Conservation (phyloP, 1,140 invertebrate genomes). For the Contarinia nasturtii region DNA sequence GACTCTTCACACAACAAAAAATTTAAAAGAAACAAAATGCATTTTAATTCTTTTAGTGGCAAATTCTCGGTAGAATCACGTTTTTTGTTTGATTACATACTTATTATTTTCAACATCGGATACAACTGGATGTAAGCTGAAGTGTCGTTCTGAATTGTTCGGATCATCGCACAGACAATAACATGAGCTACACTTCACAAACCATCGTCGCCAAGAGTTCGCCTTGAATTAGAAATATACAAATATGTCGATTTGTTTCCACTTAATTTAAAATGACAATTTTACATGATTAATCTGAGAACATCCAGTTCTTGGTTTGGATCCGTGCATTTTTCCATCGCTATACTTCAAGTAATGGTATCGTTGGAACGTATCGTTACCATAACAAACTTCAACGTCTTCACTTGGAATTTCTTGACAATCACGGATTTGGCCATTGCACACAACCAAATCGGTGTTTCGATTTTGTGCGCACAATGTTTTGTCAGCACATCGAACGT, state of each 20-base stretch:
- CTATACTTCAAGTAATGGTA: background rate
- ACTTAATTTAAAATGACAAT: background rate
- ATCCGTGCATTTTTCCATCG: background rate
- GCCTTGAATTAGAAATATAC: constrained; percentile 18
- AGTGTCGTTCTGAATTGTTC: constrained; percentile 49
- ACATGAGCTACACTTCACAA: constrained; percentile 78
- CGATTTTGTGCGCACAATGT: background rate
- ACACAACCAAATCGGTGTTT: background rate
- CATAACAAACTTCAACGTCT: too few relatives aligned
- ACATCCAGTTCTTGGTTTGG: background rate
- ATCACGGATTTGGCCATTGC: background rate
- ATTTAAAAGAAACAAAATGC: background rate
- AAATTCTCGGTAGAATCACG: background rate
- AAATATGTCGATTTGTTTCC: background rate
- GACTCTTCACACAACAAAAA: background rate
- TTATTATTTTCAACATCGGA: constrained; percentile 51
- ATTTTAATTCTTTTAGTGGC: background rate
- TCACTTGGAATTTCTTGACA: background rate
- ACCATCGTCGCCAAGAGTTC: constrained; percentile 69
- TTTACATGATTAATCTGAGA: background rate
- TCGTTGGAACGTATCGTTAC: background rate
- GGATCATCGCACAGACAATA: constrained; percentile 71
- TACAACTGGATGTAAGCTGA: constrained; percentile 45
- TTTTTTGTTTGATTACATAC: constrained; percentile 11
- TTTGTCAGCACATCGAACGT: background rate